These are phyloP conservation scores for Caenorhabditis angaria DNA, from an alignment of 2,888 invertebrate species.

Conservation along the genomic window DNA sequence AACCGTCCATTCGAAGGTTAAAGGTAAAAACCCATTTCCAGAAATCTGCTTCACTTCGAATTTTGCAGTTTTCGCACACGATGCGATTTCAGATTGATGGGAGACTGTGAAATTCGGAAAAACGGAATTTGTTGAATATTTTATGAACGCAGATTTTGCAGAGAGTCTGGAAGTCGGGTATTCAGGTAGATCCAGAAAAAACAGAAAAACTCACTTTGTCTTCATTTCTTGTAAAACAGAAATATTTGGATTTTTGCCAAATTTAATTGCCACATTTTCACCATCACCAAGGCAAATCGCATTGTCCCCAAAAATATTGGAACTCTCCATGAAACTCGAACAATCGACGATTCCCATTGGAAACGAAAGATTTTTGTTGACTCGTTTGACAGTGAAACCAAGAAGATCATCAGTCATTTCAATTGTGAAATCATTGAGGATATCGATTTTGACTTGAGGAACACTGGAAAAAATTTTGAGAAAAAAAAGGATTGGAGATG, in stretches of 20 bases:
- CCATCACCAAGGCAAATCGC: conserved; percentile 43
- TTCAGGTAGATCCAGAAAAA: no score
- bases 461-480: conserved; percentile 14
- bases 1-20: conserved; percentile 38
- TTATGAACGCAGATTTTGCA: conserved; percentile 18
- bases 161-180: no score
- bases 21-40: conserved; percentile 37
- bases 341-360: conserved; percentile 45
- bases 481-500: neutral
- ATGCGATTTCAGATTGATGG: conserved; percentile 33
- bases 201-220: conserved; percentile 15
- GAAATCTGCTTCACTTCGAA: conserved; percentile 44
- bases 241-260: conserved; percentile 33
- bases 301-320: conserved; percentile 29
- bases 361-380: conserved; percentile 26
- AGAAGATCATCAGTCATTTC: conserved; percentile 32
- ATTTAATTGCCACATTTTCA: conserved; percentile 33
- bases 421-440: conserved; percentile 19
- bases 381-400: conserved; percentile 27
- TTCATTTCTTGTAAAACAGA: conserved; percentile 23
- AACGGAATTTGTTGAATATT: conserved; percentile 30
- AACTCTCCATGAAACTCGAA: conserved; percentile 13
- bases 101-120: conserved; percentile 43
- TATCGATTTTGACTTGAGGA: conserved; percentile 18
- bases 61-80: conserved; percentile 27